Evolutionary conservation across 2,113 vertebrate species (phyloP).

Genomic region (Rhombomys opimus): DNA sequence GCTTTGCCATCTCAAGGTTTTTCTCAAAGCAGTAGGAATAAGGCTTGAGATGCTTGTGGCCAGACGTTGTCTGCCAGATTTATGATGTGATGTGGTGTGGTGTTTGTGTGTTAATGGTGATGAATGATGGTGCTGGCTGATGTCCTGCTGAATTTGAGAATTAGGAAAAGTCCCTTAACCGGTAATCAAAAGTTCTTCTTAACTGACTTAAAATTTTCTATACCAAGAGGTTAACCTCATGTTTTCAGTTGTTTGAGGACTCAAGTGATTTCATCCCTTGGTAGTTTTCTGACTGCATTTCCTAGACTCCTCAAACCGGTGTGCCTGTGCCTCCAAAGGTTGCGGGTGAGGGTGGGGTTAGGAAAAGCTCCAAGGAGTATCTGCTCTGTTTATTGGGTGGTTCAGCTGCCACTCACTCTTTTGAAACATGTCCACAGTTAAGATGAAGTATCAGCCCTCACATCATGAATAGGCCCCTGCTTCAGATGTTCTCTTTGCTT

Average conservation of each 20-base stretch:
- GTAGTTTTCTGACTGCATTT: conserved; percentile 29
- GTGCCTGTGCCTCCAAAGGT: neutral
- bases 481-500: conserved; percentile 46
- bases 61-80: neutral
- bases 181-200: conserved; percentile 26
- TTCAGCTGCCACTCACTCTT: neutral
- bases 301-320: conserved; percentile 19
- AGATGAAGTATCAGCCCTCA: neutral
- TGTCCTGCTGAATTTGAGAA: conserved; percentile 39
- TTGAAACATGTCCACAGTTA: neutral
- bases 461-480: neutral
- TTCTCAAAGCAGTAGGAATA: neutral
- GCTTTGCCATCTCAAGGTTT: neutral
- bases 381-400: neutral
- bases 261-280: neutral
- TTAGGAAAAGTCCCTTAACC: conserved; percentile 39
- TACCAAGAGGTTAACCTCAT: neutral
- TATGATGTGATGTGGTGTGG: neutral
- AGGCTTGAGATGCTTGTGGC: neutral
- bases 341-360: neutral
- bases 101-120: neutral
- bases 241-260: conserved; percentile 12
- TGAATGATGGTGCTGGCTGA: neutral
- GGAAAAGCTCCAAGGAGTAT: neutral
- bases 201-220: neutral